Conservation (phyloP, 2,113 vertebrate genomes). For the Conger conger region DNA sequence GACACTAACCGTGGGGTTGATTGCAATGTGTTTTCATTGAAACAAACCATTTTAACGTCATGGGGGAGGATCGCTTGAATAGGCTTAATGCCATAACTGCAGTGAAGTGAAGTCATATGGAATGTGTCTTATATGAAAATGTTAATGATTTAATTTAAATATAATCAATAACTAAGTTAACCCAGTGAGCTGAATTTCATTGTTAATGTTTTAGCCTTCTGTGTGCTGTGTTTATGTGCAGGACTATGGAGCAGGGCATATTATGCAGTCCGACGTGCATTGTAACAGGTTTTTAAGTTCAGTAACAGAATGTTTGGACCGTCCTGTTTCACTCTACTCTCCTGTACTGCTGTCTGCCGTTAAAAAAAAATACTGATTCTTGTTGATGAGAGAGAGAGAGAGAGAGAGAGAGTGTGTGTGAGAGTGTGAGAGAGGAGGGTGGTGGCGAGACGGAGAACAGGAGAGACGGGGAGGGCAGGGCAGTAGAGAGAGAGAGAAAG, state of each 20-base stretch:
- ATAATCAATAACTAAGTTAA: too few relatives aligned
- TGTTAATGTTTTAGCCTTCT: not conserved
- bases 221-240: not conserved
- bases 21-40: not conserved
- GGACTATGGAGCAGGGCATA: not conserved
- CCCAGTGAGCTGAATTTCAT: not conserved
- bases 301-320: not conserved
- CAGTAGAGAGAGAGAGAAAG: slow-evolving; percentile 40
- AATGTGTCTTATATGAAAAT: not conserved
- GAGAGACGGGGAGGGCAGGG: slow-evolving; percentile 20
- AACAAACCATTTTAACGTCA: not conserved
- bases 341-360: slow-evolving; percentile 46
- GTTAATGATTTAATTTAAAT: too few relatives aligned
- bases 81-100: not conserved
- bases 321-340: slow-evolving; percentile 11
- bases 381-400: slow-evolving; percentile 67
- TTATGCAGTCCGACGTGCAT: not conserved
- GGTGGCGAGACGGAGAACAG: slow-evolving; percentile 34
- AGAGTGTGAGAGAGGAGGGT: slow-evolving; percentile 41
- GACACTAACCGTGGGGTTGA: too few relatives aligned
- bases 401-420: slow-evolving; percentile 29
- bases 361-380: slow-evolving; percentile 66
- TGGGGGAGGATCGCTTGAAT: not conserved
- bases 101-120: not conserved
- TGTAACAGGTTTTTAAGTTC: not conserved